These are phyloP conservation scores for Onychomys torridus DNA, from an alignment of 2,797 vertebrate species.

Conservation along the genomic window DNA sequence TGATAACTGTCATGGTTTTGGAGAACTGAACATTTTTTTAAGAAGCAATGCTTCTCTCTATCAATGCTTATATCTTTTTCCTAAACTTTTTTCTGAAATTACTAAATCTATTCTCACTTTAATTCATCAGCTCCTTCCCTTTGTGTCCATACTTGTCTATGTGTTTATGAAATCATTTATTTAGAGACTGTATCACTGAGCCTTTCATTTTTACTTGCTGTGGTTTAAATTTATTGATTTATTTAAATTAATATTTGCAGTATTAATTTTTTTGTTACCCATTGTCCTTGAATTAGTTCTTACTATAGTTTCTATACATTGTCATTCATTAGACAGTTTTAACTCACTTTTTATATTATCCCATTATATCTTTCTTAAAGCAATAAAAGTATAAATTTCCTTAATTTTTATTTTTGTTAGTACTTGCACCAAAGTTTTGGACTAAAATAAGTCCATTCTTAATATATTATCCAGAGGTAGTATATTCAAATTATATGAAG, in stretches of 20 bases:
- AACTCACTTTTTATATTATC: neutral
- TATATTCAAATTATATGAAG: neutral
- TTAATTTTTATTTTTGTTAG: neutral
- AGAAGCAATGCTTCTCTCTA: neutral
- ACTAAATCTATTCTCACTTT: neutral
- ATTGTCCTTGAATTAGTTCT: neutral
- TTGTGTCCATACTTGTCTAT: neutral
- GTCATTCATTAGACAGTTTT: neutral
- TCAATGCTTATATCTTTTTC: neutral
- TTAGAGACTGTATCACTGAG: neutral
- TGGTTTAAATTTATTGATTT: neutral
- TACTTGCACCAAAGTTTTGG: neutral
- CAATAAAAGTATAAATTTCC: neutral
- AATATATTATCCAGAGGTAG: neutral
- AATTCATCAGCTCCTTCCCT: neutral
- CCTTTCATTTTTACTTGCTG: neutral
- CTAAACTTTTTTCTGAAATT: neutral
- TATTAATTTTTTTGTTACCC: neutral
- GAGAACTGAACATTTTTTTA: neutral
- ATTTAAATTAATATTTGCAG: neutral
- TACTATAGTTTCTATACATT: neutral
- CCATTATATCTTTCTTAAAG: neutral
- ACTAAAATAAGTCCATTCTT: neutral
- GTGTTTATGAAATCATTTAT: neutral
- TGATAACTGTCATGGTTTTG: neutral